Percentiles rank a stretch among this genome's conserved stretches.
Evolutionary conservation across 53 echinoderm and acorn worm species (phyloP).

Genomic region (Astropecten irregularis): DNA sequence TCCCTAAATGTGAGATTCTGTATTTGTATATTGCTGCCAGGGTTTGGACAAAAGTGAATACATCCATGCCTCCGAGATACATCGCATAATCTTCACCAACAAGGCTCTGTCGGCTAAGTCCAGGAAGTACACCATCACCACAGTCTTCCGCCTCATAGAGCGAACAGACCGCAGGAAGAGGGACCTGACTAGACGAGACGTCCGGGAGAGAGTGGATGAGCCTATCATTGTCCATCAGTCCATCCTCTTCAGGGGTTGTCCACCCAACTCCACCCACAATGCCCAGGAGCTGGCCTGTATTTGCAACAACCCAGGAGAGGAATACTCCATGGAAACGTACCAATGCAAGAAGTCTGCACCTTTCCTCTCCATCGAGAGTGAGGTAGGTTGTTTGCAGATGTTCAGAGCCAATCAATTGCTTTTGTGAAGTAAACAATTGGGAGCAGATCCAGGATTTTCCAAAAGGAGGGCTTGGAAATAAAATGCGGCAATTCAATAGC

Average conservation of each 20-base stretch:
- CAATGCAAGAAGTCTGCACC: not conserved
- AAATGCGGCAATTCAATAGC: too few relatives aligned
- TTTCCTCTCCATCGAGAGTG: not conserved
- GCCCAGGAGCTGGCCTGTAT: constrained; percentile 45
- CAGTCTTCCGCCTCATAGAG: constrained; percentile 71
- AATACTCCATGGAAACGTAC: constrained; percentile 25
- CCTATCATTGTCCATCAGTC: constrained; percentile 20
- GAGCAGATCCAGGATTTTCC: too few relatives aligned
- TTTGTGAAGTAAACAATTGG: too few relatives aligned
- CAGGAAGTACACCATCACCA: constrained; percentile 70
- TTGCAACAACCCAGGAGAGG: constrained; percentile 43
- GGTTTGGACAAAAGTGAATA: too few relatives aligned
- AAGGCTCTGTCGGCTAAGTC: constrained; percentile 71
- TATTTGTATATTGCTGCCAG: too few relatives aligned
- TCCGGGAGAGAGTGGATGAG: constrained; percentile 6
- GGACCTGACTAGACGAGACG: constrained; percentile 29
- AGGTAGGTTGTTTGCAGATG: too few relatives aligned
- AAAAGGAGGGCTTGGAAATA: too few relatives aligned
- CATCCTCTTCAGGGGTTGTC: constrained; percentile 69
- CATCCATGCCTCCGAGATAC: constrained; percentile 47
- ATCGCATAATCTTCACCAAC: constrained; percentile 68
- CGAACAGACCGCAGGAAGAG: constrained; percentile 26
- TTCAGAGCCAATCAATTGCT: too few relatives aligned
- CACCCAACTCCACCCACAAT: constrained; percentile 60
- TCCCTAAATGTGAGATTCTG: too few relatives aligned